phyloP scores from a whole-genome alignment of 2,113 vertebrate genomes.

The Penelope pileata region DNA sequence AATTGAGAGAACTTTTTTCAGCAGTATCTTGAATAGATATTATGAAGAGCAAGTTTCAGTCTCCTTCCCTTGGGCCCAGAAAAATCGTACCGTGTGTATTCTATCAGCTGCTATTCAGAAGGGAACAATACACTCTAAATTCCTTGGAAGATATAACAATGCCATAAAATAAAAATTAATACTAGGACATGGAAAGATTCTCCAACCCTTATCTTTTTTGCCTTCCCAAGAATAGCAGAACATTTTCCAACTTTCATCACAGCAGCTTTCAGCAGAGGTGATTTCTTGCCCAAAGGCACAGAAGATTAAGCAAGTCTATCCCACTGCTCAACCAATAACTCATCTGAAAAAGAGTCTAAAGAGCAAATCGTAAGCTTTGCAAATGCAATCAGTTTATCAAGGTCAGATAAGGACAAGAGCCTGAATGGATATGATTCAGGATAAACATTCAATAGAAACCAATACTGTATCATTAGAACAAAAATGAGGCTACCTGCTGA shows the following conservation, averaged over 20 bases:
- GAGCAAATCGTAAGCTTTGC: conserved; percentile 65
- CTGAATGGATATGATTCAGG: conserved; percentile 52
- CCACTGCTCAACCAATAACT: conserved; percentile 65
- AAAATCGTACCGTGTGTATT: background rate
- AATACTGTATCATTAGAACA: conserved; percentile 56
- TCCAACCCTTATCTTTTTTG: background rate
- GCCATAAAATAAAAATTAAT: conserved; percentile 59
- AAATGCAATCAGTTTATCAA: conserved; percentile 73
- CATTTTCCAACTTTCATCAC: conserved; percentile 62
- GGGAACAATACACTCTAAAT: conserved; percentile 48
- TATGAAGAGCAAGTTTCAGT: background rate
- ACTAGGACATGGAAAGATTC: conserved; percentile 24
- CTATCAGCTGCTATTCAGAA: conserved; percentile 18
- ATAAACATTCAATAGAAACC: conserved; percentile 54
- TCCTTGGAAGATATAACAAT: conserved; percentile 36
- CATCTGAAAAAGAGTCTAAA: conserved; percentile 66
- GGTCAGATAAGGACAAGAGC: conserved; percentile 72
- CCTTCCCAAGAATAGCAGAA: conserved; percentile 33
- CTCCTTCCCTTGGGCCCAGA: background rate
- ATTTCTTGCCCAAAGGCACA: conserved; percentile 74
- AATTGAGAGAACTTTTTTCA: background rate
- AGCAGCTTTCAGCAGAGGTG: conserved; percentile 63
- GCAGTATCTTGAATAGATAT: background rate
- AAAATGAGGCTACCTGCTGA: conserved; percentile 62
- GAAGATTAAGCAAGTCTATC: conserved; percentile 74